Conservation (phyloP, 2,888 invertebrate species). For the Drosophila leonis region DNA sequence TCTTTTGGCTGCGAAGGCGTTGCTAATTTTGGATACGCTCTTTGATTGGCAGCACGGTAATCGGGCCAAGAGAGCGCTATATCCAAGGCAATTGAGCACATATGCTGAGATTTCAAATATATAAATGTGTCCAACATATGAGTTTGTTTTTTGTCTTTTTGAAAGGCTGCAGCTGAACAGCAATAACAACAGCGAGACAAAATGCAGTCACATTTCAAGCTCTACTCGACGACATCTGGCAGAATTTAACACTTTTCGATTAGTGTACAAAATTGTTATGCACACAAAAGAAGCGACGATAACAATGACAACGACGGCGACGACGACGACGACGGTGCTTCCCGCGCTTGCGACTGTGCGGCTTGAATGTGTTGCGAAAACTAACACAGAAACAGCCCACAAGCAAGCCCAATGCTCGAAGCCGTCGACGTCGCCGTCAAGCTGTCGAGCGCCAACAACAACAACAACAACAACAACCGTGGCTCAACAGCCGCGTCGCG, state of each 20-base stretch:
- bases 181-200: neutral
- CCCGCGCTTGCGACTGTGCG: slow-evolving; percentile 63
- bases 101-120: neutral
- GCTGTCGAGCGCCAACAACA: slow-evolving; percentile 29
- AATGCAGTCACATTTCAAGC: slow-evolving; percentile 29
- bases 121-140: slow-evolving; percentile 2
- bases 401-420: slow-evolving; percentile 53
- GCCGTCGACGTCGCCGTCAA: slow-evolving; percentile 44
- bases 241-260: slow-evolving; percentile 32
- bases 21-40: slow-evolving; percentile 66
- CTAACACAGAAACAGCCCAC: slow-evolving; percentile 69
- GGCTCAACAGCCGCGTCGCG: slow-evolving; percentile 53
- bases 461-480: slow-evolving; percentile 50
- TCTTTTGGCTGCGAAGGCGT: slow-evolving; percentile 41
- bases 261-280: slow-evolving; percentile 16
- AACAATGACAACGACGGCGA: slow-evolving; percentile 9
- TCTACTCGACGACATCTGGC: slow-evolving; percentile 1
- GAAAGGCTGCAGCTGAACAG: neutral
- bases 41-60: slow-evolving; percentile 35
- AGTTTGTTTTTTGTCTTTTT: too few relatives aligned
- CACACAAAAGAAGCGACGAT: slow-evolving; percentile 40
- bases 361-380: slow-evolving; percentile 77
- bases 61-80: slow-evolving; percentile 40
- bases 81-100: slow-evolving; percentile 25
- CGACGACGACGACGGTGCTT: slow-evolving; percentile 1